Base-by-base conservation (phyloP, 2,113 vertebrate species). In the Eulacestoma nigropectus region DNA sequence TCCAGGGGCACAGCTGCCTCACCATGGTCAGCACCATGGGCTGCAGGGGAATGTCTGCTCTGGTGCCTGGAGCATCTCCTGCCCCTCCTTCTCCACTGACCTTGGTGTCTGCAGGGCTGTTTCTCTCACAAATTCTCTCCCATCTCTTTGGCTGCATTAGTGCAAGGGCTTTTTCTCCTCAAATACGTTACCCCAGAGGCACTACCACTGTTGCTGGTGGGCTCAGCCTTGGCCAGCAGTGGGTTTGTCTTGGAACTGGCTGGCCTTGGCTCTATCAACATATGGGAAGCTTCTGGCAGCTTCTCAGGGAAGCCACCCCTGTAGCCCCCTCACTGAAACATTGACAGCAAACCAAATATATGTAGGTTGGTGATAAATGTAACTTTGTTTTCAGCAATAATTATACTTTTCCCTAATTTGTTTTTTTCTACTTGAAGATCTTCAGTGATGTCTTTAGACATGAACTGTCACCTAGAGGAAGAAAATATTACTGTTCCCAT, bases 11-110 rank as follows among this genome's bases (percentile, higher is more conserved):
- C 44, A 52, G 15, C 65, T 59, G 50, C 44, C 11, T 79, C 39
- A 47, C n/a, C 52, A 11, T 7, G 44, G 29, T 6, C 57, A 30
- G 42, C 80, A 39, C 14, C 44, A 59, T 0, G 0, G 39, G 25
- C 39, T 73, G 87, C 60, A 82, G 33, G 9, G 29, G 23, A 67
- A 67, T 14, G 6, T 1, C 23, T 59, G 74, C 74, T 73, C n/a
- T 4, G 4, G 5, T 6, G 2, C 65, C 39, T 60, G 59, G 52
- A 85, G 14, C 46, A 46, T 4, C 17, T 59, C 39, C 89, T 67
- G 8, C 7, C n/a, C 30, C n/a, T 47, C 18, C 46, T 67, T 52
- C 46, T 32, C 2, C 75, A 55, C 47, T 33, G n/a, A 53, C 35
- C 41, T 42, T 10, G 26, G 46, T 11, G 46, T 7, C 59, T 53